These are phyloP conservation scores for Lepidochrysops patricia DNA, from an alignment of 2,888 invertebrate species.

Conservation along the genomic window DNA sequence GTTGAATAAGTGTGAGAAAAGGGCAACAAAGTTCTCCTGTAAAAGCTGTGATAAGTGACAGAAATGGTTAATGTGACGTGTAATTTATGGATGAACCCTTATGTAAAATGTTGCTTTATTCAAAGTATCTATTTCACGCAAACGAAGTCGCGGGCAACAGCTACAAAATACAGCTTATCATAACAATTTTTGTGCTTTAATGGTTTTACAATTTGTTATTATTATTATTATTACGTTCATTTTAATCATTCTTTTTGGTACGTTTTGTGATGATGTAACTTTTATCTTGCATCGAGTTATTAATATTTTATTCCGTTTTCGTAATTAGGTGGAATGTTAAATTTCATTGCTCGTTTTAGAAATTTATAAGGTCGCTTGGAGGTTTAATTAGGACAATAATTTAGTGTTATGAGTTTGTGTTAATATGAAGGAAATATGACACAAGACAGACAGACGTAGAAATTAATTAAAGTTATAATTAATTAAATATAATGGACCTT, in stretches of 20 bases:
- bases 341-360: conserved; percentile 8
- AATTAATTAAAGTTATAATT: neutral
- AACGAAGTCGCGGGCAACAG: too few relatives aligned
- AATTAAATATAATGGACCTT: too few relatives aligned
- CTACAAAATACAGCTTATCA: too few relatives aligned
- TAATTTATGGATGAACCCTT: too few relatives aligned
- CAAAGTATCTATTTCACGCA: too few relatives aligned
- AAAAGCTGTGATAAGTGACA: too few relatives aligned
- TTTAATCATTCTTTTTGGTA: neutral
- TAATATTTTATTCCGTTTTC: conserved; percentile 4
- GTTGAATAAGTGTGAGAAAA: too few relatives aligned
- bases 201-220: neutral
- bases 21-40: too few relatives aligned
- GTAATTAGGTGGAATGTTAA: conserved; percentile 6
- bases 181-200: too few relatives aligned
- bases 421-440: conserved; percentile 1
- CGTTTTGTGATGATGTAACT: neutral
- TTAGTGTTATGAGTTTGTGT: conserved; percentile 7
- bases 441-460: neutral
- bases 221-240: neutral
- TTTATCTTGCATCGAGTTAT: neutral
- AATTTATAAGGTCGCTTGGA: conserved; percentile 6
- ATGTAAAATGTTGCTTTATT: too few relatives aligned
- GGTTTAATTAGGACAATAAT: conserved; percentile 3
- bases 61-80: too few relatives aligned